phyloP scores from a whole-genome alignment of 2,888 invertebrate genomes.

The Gymnocheta viridis region DNA sequence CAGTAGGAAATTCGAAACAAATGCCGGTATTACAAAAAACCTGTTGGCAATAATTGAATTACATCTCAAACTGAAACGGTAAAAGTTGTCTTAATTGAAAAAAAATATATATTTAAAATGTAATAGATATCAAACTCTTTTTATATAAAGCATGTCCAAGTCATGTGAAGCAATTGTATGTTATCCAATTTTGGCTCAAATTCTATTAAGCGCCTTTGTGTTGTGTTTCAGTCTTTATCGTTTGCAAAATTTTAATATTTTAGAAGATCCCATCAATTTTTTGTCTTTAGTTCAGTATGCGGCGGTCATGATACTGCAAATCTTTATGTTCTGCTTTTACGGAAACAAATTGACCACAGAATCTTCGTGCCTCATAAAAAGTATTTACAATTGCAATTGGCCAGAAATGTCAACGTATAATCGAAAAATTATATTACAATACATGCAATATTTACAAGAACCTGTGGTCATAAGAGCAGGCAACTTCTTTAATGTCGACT shows the following conservation, averaged over 20 bases:
- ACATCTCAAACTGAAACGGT: slow-evolving; percentile 65
- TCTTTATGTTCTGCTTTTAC: slow-evolving; percentile 79
- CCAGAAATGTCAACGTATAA: slow-evolving; percentile 73
- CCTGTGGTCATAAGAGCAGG: slow-evolving; percentile 76
- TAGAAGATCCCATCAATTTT: slow-evolving; percentile 70
- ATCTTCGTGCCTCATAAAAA: slow-evolving; percentile 73
- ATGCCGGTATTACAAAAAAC: slow-evolving; percentile 12
- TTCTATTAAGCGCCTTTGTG: slow-evolving; percentile 76
- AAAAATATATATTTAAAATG: neutral
- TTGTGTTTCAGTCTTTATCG: slow-evolving; percentile 78
- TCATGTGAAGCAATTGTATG: slow-evolving; percentile 74
- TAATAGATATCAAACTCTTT: neutral
- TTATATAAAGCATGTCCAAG: slow-evolving; percentile 48
- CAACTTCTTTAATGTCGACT: slow-evolving; percentile 76
- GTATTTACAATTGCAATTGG: slow-evolving; percentile 78
- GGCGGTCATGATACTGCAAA: slow-evolving; percentile 75
- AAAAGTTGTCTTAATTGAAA: neutral
- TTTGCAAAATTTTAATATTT: slow-evolving; percentile 72
- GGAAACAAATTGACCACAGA: slow-evolving; percentile 77
- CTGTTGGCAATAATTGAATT: slow-evolving; percentile 51
- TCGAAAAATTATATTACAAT: slow-evolving; percentile 73
- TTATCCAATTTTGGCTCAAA: slow-evolving; percentile 74
- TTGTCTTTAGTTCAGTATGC: slow-evolving; percentile 73
- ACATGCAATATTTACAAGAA: slow-evolving; percentile 77
- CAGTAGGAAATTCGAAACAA: neutral